Conservation (phyloP, 2,888 invertebrate species). For the Oeneis ivallda region DNA sequence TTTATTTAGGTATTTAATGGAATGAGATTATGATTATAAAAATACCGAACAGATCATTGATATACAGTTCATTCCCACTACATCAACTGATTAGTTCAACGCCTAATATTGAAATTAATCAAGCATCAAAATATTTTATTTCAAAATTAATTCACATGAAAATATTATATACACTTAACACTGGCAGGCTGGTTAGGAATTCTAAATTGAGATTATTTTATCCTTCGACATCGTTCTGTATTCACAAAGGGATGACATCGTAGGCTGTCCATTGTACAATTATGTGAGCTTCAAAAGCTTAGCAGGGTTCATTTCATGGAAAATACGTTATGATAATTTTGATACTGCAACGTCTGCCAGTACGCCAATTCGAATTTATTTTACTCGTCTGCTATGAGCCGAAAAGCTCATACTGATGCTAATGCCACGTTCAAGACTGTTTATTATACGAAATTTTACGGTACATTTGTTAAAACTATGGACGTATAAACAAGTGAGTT, state of each 20-base stretch:
- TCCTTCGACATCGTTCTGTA: not conserved
- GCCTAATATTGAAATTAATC: too few relatives aligned
- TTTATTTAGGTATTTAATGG: too few relatives aligned
- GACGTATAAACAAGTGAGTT: slow-evolving; percentile 42
- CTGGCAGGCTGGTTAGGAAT: not conserved
- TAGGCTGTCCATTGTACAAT: slow-evolving; percentile 13
- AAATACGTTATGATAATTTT: slow-evolving; percentile 69
- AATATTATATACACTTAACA: too few relatives aligned
- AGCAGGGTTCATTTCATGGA: slow-evolving; percentile 49
- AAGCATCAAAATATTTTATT: not conserved
- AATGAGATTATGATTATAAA: too few relatives aligned
- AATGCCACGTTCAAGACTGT: slow-evolving; percentile 56
- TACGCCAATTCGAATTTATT: slow-evolving; percentile 58
- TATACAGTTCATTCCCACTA: too few relatives aligned
- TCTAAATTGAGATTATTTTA: slow-evolving; percentile 9
- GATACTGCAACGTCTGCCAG: slow-evolving; percentile 60
- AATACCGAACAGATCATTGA: too few relatives aligned
- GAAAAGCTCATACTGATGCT: slow-evolving; percentile 54
- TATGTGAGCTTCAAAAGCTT: slow-evolving; percentile 17
- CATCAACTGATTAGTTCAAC: too few relatives aligned
- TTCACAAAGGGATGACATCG: slow-evolving; percentile 14
- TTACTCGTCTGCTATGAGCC: slow-evolving; percentile 62
- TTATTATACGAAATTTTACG: slow-evolving; percentile 57
- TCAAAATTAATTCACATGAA: not conserved
- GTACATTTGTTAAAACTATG: slow-evolving; percentile 45